A percentile compares a stretch with the other conserved stretches of the same genome.
These are phyloP conservation scores for Ianthella basta DNA, from an alignment of 37 sponge, comb jelly and placozoan species.

Conservation along the genomic window DNA sequence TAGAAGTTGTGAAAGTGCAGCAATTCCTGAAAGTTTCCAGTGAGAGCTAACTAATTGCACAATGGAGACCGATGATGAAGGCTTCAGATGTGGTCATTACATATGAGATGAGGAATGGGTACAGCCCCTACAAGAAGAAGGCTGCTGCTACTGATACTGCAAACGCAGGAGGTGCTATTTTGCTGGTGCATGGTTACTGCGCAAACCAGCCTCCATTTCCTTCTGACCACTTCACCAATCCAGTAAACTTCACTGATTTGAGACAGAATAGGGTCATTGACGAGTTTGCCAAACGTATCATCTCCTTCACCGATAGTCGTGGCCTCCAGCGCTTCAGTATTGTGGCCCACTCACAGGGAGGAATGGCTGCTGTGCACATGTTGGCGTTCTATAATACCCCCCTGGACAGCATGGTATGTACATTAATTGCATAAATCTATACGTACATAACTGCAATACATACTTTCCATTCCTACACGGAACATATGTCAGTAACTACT, in stretches of 20 bases:
- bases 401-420: conserved; percentile 18
- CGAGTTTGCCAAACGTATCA: conserved; percentile 22
- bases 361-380: conserved; percentile 38
- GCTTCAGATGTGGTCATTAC: neutral
- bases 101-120: conserved; percentile 28
- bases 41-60: neutral
- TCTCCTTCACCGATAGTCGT: neutral
- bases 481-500: too few species aligned
- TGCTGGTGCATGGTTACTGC: conserved; percentile 50
- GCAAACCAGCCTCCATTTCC: conserved; percentile 6
- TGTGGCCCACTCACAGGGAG: conserved; percentile 56
- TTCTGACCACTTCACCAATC: conserved; percentile 1
- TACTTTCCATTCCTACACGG: too few species aligned
- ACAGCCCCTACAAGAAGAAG: conserved; percentile 1
- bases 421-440: neutral
- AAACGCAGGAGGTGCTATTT: neutral
- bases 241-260: neutral
- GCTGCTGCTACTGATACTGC: neutral
- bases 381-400: conserved; percentile 10
- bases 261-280: neutral
- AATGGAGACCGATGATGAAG: neutral
- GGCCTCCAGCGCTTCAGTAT: conserved; percentile 25
- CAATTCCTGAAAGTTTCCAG: neutral
- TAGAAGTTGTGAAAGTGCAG: neutral
- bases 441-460: too few species aligned